Evolutionary conservation across 2,888 invertebrate genomes (phyloP), one percentile per base, ranked within the genome.

Genomic region (Watsonalla binaria): DNA sequence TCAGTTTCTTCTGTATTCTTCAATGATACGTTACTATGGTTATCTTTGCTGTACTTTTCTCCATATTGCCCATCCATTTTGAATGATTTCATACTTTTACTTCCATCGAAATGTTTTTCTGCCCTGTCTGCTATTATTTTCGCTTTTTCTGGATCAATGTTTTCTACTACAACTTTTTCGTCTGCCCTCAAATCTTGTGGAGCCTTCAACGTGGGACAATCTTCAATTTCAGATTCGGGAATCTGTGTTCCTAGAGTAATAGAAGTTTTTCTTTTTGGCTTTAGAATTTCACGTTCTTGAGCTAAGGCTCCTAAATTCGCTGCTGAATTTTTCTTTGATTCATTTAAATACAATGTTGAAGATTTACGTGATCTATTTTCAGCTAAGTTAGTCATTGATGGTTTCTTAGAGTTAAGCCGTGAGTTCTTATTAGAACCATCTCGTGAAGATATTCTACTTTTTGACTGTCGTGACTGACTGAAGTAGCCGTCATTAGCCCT

Each of bases 401-500:
- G 82, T 59, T 90, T 89, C 62, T 86, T 87, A 45, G 89, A 90
- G 58, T 84, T 86, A 6, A 89, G 74, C 37, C 86, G 83, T 6
- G 93, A 93, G 6, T 76, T 82, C 66, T 70, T 79, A n/a, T 78
- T 81, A n/a, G 90, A 90, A 7, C 80, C 84, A 55, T 90, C 90
- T 67, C 82, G 76, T 24, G 89, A 90, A 14, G 89, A 83, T 9
- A 87, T 34, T 60, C 74, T 80, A 59, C 87, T 90, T 66, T 68
- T 81, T 1, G 90, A 89, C 66, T 89, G 90, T 47, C 87, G 76
- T 4, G 90, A 90, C 52, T 91, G 92, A 65, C 92, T 92, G 66
- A 91, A 93, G 80, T 93, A 93, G 2, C 93, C 93, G 65, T 93
- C 93, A 60, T 93, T 94, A 8, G 92, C 91, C 57, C 88, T 76